Evolutionary conservation across 2,888 invertebrate species (phyloP).

Genomic region (Melinaea menophilus): DNA sequence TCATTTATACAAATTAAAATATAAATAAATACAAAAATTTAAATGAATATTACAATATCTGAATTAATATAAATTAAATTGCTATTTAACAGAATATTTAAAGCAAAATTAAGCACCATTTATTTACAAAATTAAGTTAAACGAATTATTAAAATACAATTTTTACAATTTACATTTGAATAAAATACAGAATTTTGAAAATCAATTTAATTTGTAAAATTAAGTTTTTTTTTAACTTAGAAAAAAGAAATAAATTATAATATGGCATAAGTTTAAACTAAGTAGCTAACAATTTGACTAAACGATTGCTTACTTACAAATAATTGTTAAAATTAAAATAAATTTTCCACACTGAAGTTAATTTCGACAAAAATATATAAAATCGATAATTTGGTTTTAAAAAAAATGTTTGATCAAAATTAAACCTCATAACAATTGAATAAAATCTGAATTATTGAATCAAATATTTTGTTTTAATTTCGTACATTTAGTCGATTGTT

Average conservation of each 20-base stretch:
- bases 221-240: background rate
- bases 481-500: no score
- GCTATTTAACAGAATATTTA: constrained; percentile 7
- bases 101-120: constrained; percentile 13
- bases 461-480: no score
- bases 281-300: background rate
- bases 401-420: no score
- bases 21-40: constrained; percentile 13
- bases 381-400: background rate
- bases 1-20: constrained; percentile 11
- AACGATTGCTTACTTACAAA: background rate
- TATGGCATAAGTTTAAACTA: constrained; percentile 12
- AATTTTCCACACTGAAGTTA: background rate
- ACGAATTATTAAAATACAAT: constrained; percentile 4
- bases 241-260: constrained; percentile 13
- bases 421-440: no score
- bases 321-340: background rate
- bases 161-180: background rate
- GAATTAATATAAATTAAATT: background rate
- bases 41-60: no score
- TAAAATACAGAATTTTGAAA: constrained; percentile 2
- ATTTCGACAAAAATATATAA: background rate
- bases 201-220: background rate
- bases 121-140: no score
- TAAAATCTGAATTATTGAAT: no score